Evolutionary conservation across 64 coral and sea anemone genomes (phyloP), one percentile per base, ranked within the genome.

Genomic region (Pocillopora damicornis): DNA sequence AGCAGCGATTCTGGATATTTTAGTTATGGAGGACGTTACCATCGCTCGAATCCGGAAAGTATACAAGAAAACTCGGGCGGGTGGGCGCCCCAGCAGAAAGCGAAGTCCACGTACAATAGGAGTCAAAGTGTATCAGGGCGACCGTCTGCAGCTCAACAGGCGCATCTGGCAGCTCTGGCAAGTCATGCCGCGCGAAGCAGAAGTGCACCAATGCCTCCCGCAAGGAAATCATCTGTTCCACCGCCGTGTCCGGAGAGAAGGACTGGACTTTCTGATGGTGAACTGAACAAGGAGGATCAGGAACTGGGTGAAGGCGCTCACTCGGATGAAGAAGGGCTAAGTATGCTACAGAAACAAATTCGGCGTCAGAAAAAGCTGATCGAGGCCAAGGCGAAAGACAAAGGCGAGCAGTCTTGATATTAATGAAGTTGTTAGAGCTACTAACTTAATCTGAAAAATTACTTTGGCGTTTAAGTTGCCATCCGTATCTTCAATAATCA

Each of bases 1-100:
- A 88, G 88, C 75, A 96, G 94, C 66, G 94, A 96, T 71, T 96
- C 94, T 9, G 94, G 94, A 13, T 96, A 96, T 85, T 96, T 96
- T 61, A 91, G 94, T 63, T 79, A 96, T 63, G 90, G 87, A 0
- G 88, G 86, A 9, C 80, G 75, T 6, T 88, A 92, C 1, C 91
- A 93, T 59, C 91, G 88, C 23, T 88, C 88, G 5, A 88, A 96
- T 79, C 88, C 94, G 1, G 94, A 96, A 75, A 91, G 63, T 57
- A 78, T 56, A 11, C 77, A 90, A 86, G 94, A 97, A 67, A 93
- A 80, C 74, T 90, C 94, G 45, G 88, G 79, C 6, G 88, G 91
- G 73, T 71, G 60, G 18, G 75, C 88, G 18, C 88, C 89, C 25
- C 92, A 91, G 35, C 91, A 91, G 36, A 97, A 97, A 88, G 75